A percentile compares a stretch with the other conserved stretches of the same genome.
Evolutionary conservation across 2,113 vertebrate species (phyloP).

Genomic region (Poicephalus gulielmi): DNA sequence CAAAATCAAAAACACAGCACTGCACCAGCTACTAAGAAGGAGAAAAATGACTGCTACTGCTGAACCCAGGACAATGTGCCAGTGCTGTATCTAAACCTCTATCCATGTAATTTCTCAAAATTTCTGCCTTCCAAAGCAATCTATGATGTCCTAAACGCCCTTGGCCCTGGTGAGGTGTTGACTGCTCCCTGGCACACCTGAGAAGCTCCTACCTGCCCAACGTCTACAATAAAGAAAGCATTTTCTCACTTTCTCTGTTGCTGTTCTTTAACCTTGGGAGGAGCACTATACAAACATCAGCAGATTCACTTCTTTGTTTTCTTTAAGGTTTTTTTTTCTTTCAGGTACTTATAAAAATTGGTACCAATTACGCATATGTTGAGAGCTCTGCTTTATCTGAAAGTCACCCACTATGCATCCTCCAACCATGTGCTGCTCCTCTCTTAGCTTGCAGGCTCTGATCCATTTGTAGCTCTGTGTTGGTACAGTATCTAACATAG

Average conservation of each 20-base stretch:
- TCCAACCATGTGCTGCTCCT: background rate
- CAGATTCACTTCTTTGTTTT: background rate
- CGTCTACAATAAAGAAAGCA: background rate
- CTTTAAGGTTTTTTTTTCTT: background rate
- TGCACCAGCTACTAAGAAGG: too few relatives aligned
- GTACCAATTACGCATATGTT: background rate
- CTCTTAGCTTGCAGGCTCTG: background rate
- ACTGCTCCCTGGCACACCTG: fast-evolving
- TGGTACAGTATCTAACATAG: background rate
- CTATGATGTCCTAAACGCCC: fast-evolving
- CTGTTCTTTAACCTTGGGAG: background rate
- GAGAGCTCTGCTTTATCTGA: background rate
- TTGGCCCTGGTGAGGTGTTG: background rate
- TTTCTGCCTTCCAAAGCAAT: background rate
- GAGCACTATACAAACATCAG: fast-evolving
- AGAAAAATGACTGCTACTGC: too few relatives aligned
- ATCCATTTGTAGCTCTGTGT: fast-evolving
- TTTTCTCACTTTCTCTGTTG: background rate
- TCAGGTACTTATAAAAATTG: background rate
- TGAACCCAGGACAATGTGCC: too few relatives aligned
- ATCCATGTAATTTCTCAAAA: background rate
- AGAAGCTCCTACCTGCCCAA: background rate
- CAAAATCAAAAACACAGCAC: too few relatives aligned
- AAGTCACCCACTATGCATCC: background rate
- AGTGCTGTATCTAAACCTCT: background rate